Evolutionary conservation across 2,888 invertebrate species (phyloP), one percentile per base, ranked within the genome.

Genomic region (Sclerodermus sp.): DNA sequence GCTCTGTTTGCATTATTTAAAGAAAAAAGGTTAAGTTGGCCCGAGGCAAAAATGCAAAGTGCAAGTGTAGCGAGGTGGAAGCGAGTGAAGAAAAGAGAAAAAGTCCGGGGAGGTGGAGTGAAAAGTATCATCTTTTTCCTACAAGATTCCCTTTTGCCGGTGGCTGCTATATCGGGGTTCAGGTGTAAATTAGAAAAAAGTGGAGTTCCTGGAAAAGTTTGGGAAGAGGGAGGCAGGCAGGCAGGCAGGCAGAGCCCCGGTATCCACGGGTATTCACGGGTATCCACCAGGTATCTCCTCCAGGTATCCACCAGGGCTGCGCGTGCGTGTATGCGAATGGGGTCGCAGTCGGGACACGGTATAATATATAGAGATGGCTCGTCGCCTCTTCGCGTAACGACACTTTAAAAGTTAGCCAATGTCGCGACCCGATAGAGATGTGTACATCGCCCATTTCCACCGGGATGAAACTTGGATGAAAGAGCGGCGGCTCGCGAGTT

Each of bases 161-260:
- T 47, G 52, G 47, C 45, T 23, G 47, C 49, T 57, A 60, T 63
- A 65, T 64, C 58, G 55, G 55, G 59, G 62, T 57, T 57, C 58
- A 62, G 62, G 66, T 66, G 70, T 70, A 70, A 72, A 73, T 71
- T 70, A 68, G 67, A 66, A 68, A 68, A 65, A 65, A 67, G 64
- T 65, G 43, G 57, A 65, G 62, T 67, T 64, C 46, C 58, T 49
- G 42, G 42, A 31, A 47, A 60, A 60, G 34, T 57, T 60, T 51
- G 13, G 14, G 29, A 45, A 43, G 45, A 23, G 42, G 42, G 36
- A 15, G 46, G 48, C 36, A 38, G 18, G 17, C 36, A 29, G 16
- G 41, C 37, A 40, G 37, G 34, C 29, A 31, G 29, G n/a, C n/a
- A n/a, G n/a, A n/a, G 34, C 39, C 17, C 15, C 8, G 23, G 23